Evolutionary conservation across 2,113 vertebrate genomes (phyloP).

Genomic region (Mus pahari): DNA sequence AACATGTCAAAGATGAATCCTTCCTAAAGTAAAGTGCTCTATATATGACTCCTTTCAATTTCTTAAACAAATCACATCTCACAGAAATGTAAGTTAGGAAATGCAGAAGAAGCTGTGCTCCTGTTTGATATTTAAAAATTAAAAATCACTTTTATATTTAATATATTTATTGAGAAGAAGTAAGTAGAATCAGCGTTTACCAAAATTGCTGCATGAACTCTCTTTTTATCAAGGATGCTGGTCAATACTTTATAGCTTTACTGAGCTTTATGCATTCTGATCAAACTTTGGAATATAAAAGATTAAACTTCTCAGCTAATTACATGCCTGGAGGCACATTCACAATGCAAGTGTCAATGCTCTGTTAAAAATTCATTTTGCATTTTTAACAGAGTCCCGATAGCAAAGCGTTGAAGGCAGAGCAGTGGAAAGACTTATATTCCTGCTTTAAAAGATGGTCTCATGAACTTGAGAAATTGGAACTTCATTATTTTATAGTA

Average conservation of each 20-base stretch:
- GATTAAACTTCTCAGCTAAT: constrained; percentile 91
- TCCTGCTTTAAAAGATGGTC: constrained; percentile 82
- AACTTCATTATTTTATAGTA: constrained; percentile 77
- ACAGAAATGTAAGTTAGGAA: constrained; percentile 38
- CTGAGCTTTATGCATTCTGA: constrained; percentile 88
- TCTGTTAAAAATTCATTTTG: constrained; percentile 88
- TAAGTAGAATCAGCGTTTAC: constrained; percentile 78
- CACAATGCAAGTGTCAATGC: constrained; percentile 90
- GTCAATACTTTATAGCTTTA: constrained; percentile 88
- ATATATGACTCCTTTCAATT: constrained; percentile 39
- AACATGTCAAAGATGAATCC: constrained; percentile 14
- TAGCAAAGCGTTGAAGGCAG: constrained; percentile 87
- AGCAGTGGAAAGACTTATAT: constrained; percentile 87
- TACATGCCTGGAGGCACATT: constrained; percentile 92
- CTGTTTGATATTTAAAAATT: constrained; percentile 63
- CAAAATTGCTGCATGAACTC: constrained; percentile 80
- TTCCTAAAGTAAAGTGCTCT: constrained; percentile 29
- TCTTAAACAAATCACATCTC: constrained; percentile 39
- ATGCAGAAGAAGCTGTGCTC: constrained; percentile 11
- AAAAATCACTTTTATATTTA: constrained; percentile 60
- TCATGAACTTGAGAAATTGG: constrained; percentile 74
- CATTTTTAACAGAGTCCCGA: constrained; percentile 89
- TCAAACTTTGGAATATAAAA: constrained; percentile 90
- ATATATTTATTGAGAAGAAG: constrained; percentile 80
- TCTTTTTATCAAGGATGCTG: constrained; percentile 86